A percentile compares a stretch with the other conserved stretches of the same genome.
phyloP scores from a whole-genome alignment of 2,113 vertebrate species.

The Empidonax alnorum region DNA sequence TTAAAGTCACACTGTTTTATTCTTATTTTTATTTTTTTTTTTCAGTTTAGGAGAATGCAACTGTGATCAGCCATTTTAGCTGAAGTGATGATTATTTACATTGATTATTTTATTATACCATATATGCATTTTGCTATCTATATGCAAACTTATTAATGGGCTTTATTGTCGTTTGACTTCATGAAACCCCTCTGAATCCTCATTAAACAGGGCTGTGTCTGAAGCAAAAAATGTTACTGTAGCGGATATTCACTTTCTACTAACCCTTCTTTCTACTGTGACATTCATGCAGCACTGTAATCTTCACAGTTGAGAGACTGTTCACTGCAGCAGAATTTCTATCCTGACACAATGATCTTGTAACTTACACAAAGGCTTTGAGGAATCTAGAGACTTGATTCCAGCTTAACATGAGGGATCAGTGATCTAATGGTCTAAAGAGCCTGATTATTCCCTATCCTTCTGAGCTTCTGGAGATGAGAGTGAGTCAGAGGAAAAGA shows the following conservation, averaged over 20 bases:
- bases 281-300: background rate
- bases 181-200: background rate
- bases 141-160: background rate
- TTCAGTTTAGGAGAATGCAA: background rate
- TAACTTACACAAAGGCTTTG: background rate
- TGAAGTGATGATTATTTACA: background rate
- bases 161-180: background rate
- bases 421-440: background rate
- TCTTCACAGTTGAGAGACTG: background rate
- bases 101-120: background rate
- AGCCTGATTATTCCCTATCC: background rate
- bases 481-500: background rate
- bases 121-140: background rate
- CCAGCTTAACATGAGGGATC: background rate
- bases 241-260: background rate
- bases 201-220: background rate
- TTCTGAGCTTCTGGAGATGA: background rate
- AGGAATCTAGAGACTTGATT: background rate
- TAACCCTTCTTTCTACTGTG: background rate
- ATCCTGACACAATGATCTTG: background rate
- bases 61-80: background rate
- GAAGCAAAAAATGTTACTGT: background rate
- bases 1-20: slow-evolving; percentile 16
- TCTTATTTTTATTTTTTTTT: background rate
- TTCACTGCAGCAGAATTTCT: background rate